phyloP scores from a whole-genome alignment of 92 coral and sea anemone genomes.

The Paramuricea clavata region DNA sequence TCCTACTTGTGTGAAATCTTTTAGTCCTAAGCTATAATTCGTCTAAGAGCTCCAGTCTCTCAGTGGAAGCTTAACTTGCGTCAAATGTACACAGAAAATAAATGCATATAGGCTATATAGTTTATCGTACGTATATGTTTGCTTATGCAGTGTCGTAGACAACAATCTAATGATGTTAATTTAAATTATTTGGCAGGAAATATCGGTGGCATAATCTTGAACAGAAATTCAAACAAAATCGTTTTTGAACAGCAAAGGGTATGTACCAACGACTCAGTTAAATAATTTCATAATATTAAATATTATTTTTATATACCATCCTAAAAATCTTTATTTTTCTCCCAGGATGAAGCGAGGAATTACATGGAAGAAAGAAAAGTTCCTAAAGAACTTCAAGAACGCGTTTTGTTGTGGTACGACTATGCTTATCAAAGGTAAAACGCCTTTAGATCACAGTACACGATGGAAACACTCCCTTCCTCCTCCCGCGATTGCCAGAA shows the following conservation, averaged over 20 bases:
- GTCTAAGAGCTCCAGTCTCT: too few relatives aligned
- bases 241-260: slow-evolving; percentile 96
- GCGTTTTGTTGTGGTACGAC: slow-evolving; percentile 99
- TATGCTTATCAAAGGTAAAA: slow-evolving; percentile 96
- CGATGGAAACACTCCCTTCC: too few relatives aligned
- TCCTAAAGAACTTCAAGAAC: slow-evolving; percentile 86
- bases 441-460: too few relatives aligned
- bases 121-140: too few relatives aligned
- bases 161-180: neutral
- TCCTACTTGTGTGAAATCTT: too few relatives aligned
- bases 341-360: slow-evolving; percentile 86
- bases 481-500: too few relatives aligned
- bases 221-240: slow-evolving; percentile 88
- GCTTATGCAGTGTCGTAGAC: too few relatives aligned
- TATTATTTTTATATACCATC: neutral
- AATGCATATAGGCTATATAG: too few relatives aligned
- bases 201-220: slow-evolving; percentile 93
- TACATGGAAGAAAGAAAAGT: slow-evolving; percentile 95
- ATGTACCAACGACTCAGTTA: neutral
- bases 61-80: too few relatives aligned
- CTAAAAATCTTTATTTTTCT: neutral
- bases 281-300: too few relatives aligned
- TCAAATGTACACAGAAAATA: too few relatives aligned
- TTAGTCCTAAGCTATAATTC: too few relatives aligned
- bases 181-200: slow-evolving; percentile 64